Evolutionary conservation across 2,888 invertebrate genomes (phyloP).

Genomic region (Hirtodrosophila duncani): DNA sequence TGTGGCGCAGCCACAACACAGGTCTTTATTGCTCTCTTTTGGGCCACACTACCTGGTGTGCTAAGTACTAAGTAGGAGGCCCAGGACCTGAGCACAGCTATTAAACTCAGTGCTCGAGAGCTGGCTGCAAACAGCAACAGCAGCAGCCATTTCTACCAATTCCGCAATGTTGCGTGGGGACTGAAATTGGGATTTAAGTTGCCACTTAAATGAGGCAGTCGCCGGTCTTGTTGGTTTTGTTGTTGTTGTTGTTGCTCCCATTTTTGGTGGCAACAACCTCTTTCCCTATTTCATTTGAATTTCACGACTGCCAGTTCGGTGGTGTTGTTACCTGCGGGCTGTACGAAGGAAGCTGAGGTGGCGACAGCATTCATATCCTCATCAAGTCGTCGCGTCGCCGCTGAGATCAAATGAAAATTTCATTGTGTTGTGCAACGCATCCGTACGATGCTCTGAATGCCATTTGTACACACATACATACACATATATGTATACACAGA

Average conservation of each 20-base stretch:
- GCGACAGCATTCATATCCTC: constrained; percentile 27
- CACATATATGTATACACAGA: constrained; percentile 4
- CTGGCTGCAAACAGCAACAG: background rate
- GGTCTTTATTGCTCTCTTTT: too few species aligned
- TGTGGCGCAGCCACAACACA: constrained; percentile 31
- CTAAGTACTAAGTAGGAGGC: background rate
- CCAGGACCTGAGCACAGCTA: too few species aligned
- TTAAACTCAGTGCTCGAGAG: too few species aligned
- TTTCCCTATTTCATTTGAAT: constrained; percentile 3
- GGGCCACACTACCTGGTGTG: background rate
- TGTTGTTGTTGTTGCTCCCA: constrained; percentile 2
- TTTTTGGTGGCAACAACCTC: constrained; percentile 27
- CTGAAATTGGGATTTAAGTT: constrained; percentile 46
- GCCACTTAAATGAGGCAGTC: constrained; percentile 35
- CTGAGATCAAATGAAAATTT: constrained; percentile 75
- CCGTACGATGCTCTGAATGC: constrained; percentile 38
- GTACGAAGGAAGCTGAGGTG: background rate
- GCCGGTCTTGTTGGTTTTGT: background rate
- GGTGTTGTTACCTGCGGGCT: background rate
- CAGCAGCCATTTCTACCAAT: constrained; percentile 28
- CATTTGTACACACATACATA: constrained; percentile 26
- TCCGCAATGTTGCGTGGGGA: constrained; percentile 47
- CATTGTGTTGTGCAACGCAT: constrained; percentile 66
- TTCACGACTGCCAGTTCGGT: background rate
- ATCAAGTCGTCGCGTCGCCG: constrained; percentile 54